These are phyloP conservation scores for Agrotis exclamationis DNA, from an alignment of 2,888 invertebrate species.

Conservation along the genomic window DNA sequence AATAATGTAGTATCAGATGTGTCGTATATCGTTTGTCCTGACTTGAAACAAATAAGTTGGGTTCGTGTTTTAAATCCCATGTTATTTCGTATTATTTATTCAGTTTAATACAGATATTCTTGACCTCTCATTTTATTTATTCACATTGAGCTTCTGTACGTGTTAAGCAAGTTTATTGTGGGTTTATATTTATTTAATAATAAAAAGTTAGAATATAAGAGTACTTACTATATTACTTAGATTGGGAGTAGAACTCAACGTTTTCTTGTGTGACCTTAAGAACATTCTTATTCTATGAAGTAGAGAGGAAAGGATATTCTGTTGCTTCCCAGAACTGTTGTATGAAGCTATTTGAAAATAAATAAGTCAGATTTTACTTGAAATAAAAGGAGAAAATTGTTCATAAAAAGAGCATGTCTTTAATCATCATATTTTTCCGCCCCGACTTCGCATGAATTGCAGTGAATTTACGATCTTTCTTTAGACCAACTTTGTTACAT, in stretches of 20 bases:
- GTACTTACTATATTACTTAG: conserved; percentile 16
- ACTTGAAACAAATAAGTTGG: conserved; percentile 52
- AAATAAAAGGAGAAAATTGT: background rate
- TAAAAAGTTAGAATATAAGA: conserved; percentile 29
- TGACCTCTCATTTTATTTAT: conserved; percentile 58
- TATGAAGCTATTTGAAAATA: conserved; percentile 2
- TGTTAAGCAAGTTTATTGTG: conserved; percentile 58
- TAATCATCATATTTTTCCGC: background rate
- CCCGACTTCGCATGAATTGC: no score
- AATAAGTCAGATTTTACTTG: background rate
- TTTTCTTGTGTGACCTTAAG: conserved; percentile 1
- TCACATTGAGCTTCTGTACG: conserved; percentile 55
- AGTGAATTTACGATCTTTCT: no score
- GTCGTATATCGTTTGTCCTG: conserved; percentile 42
- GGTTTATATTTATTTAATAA: conserved; percentile 52
- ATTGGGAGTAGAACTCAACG: conserved; percentile 9
- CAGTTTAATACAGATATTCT: conserved; percentile 53
- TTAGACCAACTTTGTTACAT: no score
- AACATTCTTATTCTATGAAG: conserved; percentile 11
- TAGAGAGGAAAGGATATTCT: background rate
- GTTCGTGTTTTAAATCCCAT: conserved; percentile 49
- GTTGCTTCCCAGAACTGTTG: background rate
- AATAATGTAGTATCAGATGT: conserved; percentile 47
- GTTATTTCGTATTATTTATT: conserved; percentile 62
- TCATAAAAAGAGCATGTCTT: background rate